Percentiles rank a stretch among this genome's conserved stretches.
Evolutionary conservation across 2,113 vertebrate genomes (phyloP).

Genomic region (Muscicapa adusta): DNA sequence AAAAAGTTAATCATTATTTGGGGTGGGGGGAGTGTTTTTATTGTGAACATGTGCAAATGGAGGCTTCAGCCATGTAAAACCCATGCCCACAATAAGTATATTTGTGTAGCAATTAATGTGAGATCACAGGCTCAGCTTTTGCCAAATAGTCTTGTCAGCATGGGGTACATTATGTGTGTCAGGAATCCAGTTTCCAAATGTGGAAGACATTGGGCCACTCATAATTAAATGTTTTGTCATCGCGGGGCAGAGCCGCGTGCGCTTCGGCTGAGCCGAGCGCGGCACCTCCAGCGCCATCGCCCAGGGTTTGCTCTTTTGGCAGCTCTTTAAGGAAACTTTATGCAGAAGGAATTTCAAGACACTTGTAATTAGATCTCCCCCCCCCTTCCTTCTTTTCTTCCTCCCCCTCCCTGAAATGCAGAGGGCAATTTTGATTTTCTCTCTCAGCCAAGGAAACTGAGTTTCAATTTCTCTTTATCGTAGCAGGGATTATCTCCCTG

Average conservation of each 20-base stretch:
- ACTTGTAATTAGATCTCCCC: constrained; percentile 64
- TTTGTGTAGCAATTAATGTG: constrained; percentile 68
- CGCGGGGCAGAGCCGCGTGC: not conserved
- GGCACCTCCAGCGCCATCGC: constrained; percentile 53
- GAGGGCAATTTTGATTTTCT: constrained; percentile 19
- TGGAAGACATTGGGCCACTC: not conserved
- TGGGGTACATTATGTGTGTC: constrained; percentile 48
- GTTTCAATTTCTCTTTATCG: not conserved
- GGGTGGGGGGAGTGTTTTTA: constrained; percentile 37
- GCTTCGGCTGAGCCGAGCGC: constrained; percentile 6
- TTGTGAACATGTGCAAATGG: constrained; percentile 71
- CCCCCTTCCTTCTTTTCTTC: not conserved
- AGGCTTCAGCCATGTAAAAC: constrained; percentile 33
- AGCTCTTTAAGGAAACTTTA: constrained; percentile 67
- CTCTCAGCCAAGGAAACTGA: not conserved
- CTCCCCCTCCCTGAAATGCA: not conserved
- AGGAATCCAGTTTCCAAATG: constrained; percentile 54
- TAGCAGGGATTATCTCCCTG: constrained; percentile 9
- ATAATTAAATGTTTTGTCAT: constrained; percentile 65
- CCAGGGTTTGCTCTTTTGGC: constrained; percentile 54
- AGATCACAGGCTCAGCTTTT: constrained; percentile 66
- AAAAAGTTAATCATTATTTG: not conserved
- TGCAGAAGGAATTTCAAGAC: constrained; percentile 63
- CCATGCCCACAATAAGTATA: constrained; percentile 61
- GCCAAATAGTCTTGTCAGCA: constrained; percentile 58